These are phyloP conservation scores for Strix aluco DNA, from an alignment of 2,113 vertebrate species.

Conservation along the genomic window DNA sequence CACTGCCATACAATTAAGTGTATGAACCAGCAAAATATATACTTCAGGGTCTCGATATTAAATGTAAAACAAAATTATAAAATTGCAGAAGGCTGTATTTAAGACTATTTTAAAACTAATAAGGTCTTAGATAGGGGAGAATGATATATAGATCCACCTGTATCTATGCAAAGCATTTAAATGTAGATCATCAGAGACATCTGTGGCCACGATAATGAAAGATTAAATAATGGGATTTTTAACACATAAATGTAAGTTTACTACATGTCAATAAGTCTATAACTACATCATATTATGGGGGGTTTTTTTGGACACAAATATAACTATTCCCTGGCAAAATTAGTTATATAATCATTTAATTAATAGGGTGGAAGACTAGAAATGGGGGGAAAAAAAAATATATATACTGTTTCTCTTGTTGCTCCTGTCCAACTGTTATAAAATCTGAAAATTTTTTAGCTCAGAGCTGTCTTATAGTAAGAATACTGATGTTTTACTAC, in stretches of 20 bases:
- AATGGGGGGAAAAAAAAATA: fast-evolving
- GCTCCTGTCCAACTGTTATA: neutral
- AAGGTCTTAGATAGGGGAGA: neutral
- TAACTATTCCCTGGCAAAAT: neutral
- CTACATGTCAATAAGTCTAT: neutral
- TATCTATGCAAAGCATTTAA: neutral
- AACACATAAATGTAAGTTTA: neutral
- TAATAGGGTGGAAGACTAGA: neutral
- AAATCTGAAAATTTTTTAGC: neutral
- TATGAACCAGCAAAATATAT: neutral
- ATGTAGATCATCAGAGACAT: neutral
- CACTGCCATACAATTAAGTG: neutral
- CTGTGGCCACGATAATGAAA: neutral
- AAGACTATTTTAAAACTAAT: neutral
- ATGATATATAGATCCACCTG: neutral
- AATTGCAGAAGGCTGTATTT: neutral
- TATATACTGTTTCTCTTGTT: neutral
- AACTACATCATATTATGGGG: neutral
- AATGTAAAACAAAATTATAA: neutral
- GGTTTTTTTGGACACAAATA: neutral
- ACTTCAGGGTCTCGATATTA: neutral
- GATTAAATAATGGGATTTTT: neutral
- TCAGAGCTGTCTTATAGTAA: neutral
- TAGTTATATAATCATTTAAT: neutral
- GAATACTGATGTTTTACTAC: neutral